Evolutionary conservation across 53 echinoderm and acorn worm species (phyloP).

Genomic region (Glandiceps talaboti): DNA sequence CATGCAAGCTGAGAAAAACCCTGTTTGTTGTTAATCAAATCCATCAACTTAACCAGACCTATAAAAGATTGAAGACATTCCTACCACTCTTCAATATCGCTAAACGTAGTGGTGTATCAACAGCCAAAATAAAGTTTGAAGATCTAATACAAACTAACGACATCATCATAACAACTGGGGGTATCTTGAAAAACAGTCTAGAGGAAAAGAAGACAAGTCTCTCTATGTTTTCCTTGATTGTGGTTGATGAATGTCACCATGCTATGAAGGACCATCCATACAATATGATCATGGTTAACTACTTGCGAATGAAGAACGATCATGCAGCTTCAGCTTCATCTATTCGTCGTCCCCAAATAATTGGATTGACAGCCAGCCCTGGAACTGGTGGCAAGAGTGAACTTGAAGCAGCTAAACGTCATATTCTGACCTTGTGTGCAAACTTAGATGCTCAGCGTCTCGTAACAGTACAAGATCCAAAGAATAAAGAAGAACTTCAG

Average conservation of each 20-base stretch:
- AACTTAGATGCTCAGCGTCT: conserved; percentile 67
- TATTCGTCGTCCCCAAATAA: conserved; percentile 20
- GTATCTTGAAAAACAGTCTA: conserved; percentile 53
- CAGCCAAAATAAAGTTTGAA: conserved; percentile 11
- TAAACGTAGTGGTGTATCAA: conserved; percentile 10
- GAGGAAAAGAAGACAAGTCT: conserved; percentile 17
- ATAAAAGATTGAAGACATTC: conserved; percentile 38
- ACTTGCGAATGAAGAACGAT: conserved; percentile 18
- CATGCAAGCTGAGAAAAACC: neutral
- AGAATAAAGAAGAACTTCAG: neutral
- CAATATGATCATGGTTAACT: conserved; percentile 34
- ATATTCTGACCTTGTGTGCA: conserved; percentile 58
- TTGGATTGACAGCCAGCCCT: conserved; percentile 82
- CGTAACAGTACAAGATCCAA: conserved; percentile 28
- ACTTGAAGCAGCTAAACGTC: conserved; percentile 33
- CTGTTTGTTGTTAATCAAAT: conserved; percentile 11
- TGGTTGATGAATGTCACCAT: conserved; percentile 70
- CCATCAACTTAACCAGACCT: conserved; percentile 48
- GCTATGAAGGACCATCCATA: conserved; percentile 28
- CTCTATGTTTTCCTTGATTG: conserved; percentile 37
- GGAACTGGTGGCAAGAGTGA: conserved; percentile 57
- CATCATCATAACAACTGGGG: conserved; percentile 45
- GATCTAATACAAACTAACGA: conserved; percentile 30
- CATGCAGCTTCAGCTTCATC: neutral
- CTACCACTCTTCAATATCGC: conserved; percentile 3